These are phyloP conservation scores for Ochropleura leucogaster DNA, from an alignment of 2,888 invertebrate genomes.

Conservation along the genomic window DNA sequence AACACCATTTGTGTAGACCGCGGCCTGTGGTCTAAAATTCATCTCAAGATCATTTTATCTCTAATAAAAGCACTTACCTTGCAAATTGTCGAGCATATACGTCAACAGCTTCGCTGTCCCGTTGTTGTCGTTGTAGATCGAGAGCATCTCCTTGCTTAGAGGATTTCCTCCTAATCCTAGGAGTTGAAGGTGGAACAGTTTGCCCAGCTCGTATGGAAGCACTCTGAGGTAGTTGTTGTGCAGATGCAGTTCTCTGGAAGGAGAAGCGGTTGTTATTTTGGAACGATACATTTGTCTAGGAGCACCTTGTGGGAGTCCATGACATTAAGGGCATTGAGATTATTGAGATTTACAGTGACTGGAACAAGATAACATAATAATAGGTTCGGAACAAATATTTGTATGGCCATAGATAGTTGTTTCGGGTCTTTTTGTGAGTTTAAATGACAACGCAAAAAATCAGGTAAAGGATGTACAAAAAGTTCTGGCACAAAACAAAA, in stretches of 20 bases:
- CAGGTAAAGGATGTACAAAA: too few species aligned
- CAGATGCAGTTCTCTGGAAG: constrained; percentile 96
- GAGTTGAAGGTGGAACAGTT: constrained; percentile 98
- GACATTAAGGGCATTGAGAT: not conserved
- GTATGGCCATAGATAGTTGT: too few species aligned
- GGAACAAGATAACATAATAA: too few species aligned
- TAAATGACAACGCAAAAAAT: too few species aligned
- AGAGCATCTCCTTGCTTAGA: constrained; percentile 97
- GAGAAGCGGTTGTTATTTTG: constrained; percentile 40
- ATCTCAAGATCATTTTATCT: too few species aligned
- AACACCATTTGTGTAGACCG: too few species aligned
- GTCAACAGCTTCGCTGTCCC: constrained; percentile 98
- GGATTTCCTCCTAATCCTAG: constrained; percentile 98
- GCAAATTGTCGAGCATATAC: constrained; percentile 98
- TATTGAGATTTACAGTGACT: too few species aligned
- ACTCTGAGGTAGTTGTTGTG: constrained; percentile 98
- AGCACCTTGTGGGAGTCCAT: not conserved
- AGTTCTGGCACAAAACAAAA: too few species aligned
- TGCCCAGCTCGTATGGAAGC: constrained; percentile 99
- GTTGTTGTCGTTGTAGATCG: constrained; percentile 97
- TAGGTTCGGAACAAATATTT: too few species aligned
- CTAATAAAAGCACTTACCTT: constrained; percentile 91
- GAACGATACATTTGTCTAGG: too few species aligned
- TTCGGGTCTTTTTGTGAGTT: too few species aligned
- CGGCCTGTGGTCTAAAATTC: not conserved